Percentiles rank a stretch among this genome's conserved stretches.
Evolutionary conservation across 2,888 invertebrate species (phyloP).

Genomic region (Sacculina carcini): DNA sequence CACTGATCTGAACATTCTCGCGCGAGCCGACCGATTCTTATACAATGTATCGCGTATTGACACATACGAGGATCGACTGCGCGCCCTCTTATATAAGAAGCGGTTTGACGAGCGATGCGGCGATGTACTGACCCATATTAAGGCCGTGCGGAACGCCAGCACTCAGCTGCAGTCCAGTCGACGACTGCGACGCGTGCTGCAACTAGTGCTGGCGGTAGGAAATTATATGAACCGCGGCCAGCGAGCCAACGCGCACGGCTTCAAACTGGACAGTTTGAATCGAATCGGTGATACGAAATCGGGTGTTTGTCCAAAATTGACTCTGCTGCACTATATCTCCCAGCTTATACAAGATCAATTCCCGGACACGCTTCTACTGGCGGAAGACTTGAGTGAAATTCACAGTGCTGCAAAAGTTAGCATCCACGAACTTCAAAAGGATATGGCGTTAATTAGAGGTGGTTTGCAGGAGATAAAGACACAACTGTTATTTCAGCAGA

Average conservation of each 20-base stretch:
- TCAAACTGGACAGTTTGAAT: constrained; percentile 34
- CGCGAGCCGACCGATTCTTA: constrained; percentile 77
- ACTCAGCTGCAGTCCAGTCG: constrained; percentile 51
- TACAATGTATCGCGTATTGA: constrained; percentile 62
- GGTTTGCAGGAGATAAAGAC: constrained; percentile 63
- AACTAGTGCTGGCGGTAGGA: constrained; percentile 69
- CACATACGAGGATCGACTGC: constrained; percentile 27
- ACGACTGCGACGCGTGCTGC: constrained; percentile 47
- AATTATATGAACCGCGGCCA: constrained; percentile 80
- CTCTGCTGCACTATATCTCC: constrained; percentile 67
- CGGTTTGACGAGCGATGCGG: constrained; percentile 63
- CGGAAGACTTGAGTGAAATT: constrained; percentile 68
- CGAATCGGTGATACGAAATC: constrained; percentile 86
- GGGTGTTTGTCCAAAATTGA: constrained; percentile 62
- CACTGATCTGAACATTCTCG: constrained; percentile 70
- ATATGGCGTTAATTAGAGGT: constrained; percentile 51
- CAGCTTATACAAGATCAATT: constrained; percentile 60
- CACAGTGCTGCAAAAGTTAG: constrained; percentile 75
- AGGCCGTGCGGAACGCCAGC: constrained; percentile 65
- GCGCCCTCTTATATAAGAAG: constrained; percentile 53
- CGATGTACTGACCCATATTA: constrained; percentile 59
- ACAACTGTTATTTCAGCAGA: constrained; percentile 70
- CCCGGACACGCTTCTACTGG: constrained; percentile 60
- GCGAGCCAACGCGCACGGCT: constrained; percentile 45
- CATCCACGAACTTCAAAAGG: constrained; percentile 67